Evolutionary conservation across 2,888 invertebrate genomes (phyloP).

Genomic region (Podotricha telesiphe): DNA sequence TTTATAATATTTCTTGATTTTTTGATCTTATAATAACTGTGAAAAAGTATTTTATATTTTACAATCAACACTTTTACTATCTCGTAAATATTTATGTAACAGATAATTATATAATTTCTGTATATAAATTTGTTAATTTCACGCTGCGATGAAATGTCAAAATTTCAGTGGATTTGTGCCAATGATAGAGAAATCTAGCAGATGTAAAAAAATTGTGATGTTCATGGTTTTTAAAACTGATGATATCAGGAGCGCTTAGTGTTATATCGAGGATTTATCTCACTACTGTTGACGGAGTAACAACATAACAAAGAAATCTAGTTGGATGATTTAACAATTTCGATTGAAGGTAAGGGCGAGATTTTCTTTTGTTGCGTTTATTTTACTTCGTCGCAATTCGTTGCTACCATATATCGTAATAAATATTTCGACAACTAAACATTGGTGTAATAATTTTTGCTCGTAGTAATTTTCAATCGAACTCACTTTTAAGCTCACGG

Average conservation of each 20-base stretch:
- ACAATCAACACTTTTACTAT: background rate
- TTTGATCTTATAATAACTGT: background rate
- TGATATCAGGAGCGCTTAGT: slow-evolving; percentile 52
- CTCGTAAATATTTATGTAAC: background rate
- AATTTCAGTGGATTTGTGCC: slow-evolving; percentile 76
- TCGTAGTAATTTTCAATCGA: background rate
- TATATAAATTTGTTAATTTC: slow-evolving; percentile 46
- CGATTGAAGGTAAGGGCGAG: slow-evolving; percentile 62
- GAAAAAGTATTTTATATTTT: background rate
- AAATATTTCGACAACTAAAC: slow-evolving; percentile 27
- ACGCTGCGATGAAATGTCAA: slow-evolving; percentile 76
- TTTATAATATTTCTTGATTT: background rate
- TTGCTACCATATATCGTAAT: slow-evolving; percentile 32
- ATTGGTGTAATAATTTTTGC: background rate
- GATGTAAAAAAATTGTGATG: slow-evolving; percentile 63
- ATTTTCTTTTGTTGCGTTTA: slow-evolving; percentile 48
- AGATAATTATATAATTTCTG: slow-evolving; percentile 34
- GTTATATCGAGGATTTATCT: slow-evolving; percentile 46
- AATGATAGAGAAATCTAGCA: slow-evolving; percentile 67
- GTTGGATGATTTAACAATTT: slow-evolving; percentile 73
- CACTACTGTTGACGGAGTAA: slow-evolving; percentile 44
- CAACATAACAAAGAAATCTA: slow-evolving; percentile 44
- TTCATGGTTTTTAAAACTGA: slow-evolving; percentile 56
- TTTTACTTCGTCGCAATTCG: slow-evolving; percentile 44
- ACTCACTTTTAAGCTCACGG: background rate